A percentile compares a stretch with the other conserved stretches of the same genome.
phyloP scores from a whole-genome alignment of 2,797 vertebrate genomes.

The Melanogrammus aeglefinus region DNA sequence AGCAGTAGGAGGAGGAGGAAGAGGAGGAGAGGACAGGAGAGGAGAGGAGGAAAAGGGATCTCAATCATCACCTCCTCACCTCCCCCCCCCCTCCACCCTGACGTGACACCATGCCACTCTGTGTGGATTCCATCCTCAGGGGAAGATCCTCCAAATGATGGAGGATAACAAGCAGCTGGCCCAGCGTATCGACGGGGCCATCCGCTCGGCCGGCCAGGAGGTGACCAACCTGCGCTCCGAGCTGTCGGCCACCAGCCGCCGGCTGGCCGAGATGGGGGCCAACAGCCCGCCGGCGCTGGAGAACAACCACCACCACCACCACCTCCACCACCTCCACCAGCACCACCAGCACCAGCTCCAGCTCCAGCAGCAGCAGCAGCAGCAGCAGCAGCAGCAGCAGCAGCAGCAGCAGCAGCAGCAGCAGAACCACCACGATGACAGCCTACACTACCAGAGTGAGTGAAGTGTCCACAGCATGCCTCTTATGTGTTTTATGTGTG shows the following conservation, averaged over 20 bases:
- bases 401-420: conserved; percentile 84
- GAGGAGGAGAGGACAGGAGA: conserved; percentile 25
- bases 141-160: conserved; percentile 92
- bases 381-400: conserved; percentile 71
- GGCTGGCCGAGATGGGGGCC: conserved; percentile 85
- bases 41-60: conserved; percentile 40
- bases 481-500: conserved; percentile 12
- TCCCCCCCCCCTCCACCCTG: conserved; percentile 48
- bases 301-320: conserved; percentile 82
- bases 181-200: conserved; percentile 88
- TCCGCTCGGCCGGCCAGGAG: conserved; percentile 90
- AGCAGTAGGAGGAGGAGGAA: conserved; percentile 50
- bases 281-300: conserved; percentile 77
- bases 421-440: conserved; percentile 72
- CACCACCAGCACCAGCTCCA: conserved; percentile 71
- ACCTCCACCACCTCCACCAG: conserved; percentile 78
- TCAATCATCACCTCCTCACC: conserved; percentile 4
- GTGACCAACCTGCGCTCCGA: conserved; percentile 88
- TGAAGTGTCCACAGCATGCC: conserved; percentile 38
- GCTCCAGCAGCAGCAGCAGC: conserved; percentile 82
- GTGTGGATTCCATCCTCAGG: conserved; percentile 84
- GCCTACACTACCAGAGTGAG: conserved; percentile 68
- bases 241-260: conserved; percentile 86
- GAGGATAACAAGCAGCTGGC: conserved; percentile 94
- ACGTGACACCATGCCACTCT: conserved; percentile 83